phyloP scores from a whole-genome alignment of 2,888 invertebrate species.

The Clostera curtula region DNA sequence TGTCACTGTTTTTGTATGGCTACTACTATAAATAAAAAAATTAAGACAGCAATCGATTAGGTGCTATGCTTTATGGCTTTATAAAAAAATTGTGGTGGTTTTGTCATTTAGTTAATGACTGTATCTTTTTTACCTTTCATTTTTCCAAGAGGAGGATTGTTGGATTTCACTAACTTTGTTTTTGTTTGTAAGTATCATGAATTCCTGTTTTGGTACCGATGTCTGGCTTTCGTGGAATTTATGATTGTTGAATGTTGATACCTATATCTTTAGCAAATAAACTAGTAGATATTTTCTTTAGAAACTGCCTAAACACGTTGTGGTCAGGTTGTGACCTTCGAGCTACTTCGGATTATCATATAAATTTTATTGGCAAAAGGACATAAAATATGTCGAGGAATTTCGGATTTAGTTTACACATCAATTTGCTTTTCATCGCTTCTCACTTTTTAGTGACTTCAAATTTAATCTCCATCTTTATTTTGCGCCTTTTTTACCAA shows the following conservation, averaged over 20 bases:
- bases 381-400: slow-evolving; percentile 1
- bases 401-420: slow-evolving; percentile 5
- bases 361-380: slow-evolving; percentile 10
- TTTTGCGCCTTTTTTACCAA: no score
- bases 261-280: slow-evolving; percentile 5
- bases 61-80: slow-evolving; percentile 36
- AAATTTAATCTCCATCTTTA: no score
- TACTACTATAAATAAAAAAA: slow-evolving; percentile 5
- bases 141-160: no score
- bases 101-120: no score
- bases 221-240: no score
- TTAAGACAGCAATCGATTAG: slow-evolving; percentile 59
- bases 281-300: slow-evolving; percentile 9
- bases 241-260: no score
- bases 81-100: slow-evolving; percentile 29
- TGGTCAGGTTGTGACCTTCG: slow-evolving; percentile 3
- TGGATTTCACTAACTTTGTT: slow-evolving; percentile 19
- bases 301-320: slow-evolving; percentile 7
- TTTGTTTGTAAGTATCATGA: slow-evolving; percentile 22
- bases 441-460: no score
- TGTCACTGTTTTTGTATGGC: no score
- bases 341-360: slow-evolving; percentile 10
- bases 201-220: slow-evolving; percentile 8
- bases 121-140: no score
- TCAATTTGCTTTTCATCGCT: no score